Conservation (phyloP, 2,113 vertebrate genomes). For the Nestor notabilis region DNA sequence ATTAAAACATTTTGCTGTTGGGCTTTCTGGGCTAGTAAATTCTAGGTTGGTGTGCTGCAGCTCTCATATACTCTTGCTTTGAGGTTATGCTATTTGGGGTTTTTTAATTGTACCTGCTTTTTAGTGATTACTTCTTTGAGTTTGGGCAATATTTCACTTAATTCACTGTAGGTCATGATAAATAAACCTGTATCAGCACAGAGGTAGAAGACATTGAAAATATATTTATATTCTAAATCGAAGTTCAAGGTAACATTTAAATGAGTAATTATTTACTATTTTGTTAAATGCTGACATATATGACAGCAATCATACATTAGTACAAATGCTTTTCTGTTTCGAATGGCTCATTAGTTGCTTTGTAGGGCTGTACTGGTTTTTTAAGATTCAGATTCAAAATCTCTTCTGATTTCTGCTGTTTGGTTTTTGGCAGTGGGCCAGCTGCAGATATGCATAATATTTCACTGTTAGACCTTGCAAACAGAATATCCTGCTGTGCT, state of each 20-base stretch:
- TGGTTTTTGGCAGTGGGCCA: slow-evolving; percentile 83
- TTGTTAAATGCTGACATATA: slow-evolving; percentile 71
- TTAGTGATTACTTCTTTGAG: slow-evolving; percentile 12
- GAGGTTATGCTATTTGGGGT: background rate
- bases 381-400: slow-evolving; percentile 78
- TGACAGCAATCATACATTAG: slow-evolving; percentile 68
- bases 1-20: background rate
- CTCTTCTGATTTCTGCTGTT: slow-evolving; percentile 76
- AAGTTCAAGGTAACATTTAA: slow-evolving; percentile 75
- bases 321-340: slow-evolving; percentile 74
- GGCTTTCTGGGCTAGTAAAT: background rate
- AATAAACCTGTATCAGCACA: slow-evolving; percentile 25
- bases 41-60: background rate
- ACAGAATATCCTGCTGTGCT: slow-evolving; percentile 99
- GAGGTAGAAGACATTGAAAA: slow-evolving; percentile 47
- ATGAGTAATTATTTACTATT: slow-evolving; percentile 80
- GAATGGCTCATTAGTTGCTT: slow-evolving; percentile 77
- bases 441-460: slow-evolving; percentile 93
- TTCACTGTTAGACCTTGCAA: slow-evolving; percentile 93
- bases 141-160: slow-evolving; percentile 33
- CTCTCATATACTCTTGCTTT: background rate
- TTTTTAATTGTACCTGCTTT: background rate
- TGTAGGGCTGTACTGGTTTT: slow-evolving; percentile 58
- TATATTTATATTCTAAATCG: slow-evolving; percentile 62
- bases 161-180: slow-evolving; percentile 26